Conservation (phyloP, 1,140 invertebrate species). For the Eupeodes corollae region DNA sequence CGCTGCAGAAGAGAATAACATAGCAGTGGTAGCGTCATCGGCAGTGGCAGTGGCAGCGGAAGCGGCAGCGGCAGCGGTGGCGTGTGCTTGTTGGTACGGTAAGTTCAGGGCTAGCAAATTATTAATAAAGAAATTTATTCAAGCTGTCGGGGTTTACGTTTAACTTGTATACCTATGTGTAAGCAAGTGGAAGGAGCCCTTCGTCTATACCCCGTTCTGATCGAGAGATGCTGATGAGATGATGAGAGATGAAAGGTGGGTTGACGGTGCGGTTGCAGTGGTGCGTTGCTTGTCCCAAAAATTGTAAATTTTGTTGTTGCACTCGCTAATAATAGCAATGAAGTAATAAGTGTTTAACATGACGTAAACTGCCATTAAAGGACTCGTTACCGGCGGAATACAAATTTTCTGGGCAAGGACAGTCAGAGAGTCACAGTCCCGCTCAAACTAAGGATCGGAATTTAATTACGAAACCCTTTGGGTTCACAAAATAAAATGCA, state of each 20-base stretch:
- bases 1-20: too few relatives aligned
- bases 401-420: neutral
- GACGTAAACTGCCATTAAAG: constrained; percentile 1
- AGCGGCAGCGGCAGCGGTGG: too few relatives aligned
- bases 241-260: neutral
- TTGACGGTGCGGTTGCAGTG: neutral
- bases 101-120: neutral
- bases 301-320: too few relatives aligned
- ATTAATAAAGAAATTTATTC: constrained; percentile 4
- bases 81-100: too few relatives aligned
- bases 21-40: too few relatives aligned
- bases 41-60: too few relatives aligned
- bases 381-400: neutral
- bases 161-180: too few relatives aligned
- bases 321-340: constrained; percentile 1
- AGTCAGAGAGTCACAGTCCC: neutral
- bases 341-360: constrained; percentile 4
- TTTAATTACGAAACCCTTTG: too few relatives aligned
- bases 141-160: neutral
- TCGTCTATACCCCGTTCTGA: neutral
- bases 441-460: neutral
- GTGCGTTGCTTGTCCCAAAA: too few relatives aligned
- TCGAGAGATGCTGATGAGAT: too few relatives aligned
- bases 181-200: neutral
- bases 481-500: neutral